Base-by-base conservation (phyloP, 2,888 invertebrate species). In the Campopleginae sp. region DNA sequence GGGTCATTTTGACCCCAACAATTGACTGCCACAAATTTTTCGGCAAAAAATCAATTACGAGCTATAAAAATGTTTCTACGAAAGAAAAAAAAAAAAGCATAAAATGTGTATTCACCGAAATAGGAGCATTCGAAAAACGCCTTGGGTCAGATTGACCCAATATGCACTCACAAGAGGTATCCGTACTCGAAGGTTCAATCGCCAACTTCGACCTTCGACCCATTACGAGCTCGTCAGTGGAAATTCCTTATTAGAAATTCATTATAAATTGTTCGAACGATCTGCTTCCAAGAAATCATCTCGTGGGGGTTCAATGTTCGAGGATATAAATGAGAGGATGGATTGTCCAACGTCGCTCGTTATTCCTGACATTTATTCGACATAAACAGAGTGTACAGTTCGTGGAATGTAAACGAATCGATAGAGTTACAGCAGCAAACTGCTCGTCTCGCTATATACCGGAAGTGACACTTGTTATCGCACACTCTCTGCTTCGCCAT, bases 401-500 rank as follows among this genome's bases (percentile, higher is more conserved):
- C 33, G 78, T 31, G 19, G 58, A 74, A 78, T 33, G 74, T 63
- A 68, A 51, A 58, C 71, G n/a, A 77, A 80, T 80, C 58, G 76
- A 85, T 76, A 58, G 31, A 51, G 31, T 71, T 71, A 14, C 12
- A 48, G 17, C 12, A 48, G 66, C 42, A n/a, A 38, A 42, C 23
- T n/a, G n/a, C n/a, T 65, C 48, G 27, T 65, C 54, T 54, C 42
- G 54, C 33, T 79, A 76, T 75, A 79, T 79, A 78, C 54, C 82
- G 82, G 85, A 85, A 85, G 80, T 82, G 76, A 80, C 82, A 76
- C 79, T 82, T 72, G 82, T 82, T 82, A 72, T 54, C 42, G 27
- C 33, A 38, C 42, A 14, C 70, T 38, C 38, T 38, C 63, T 19
- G n/a, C 19, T 85, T 76, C 68, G 77, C 44, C 23, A 68, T 68